Evolutionary conservation across 92 coral and sea anemone genomes (phyloP).

Genomic region (Palythoa grandis): DNA sequence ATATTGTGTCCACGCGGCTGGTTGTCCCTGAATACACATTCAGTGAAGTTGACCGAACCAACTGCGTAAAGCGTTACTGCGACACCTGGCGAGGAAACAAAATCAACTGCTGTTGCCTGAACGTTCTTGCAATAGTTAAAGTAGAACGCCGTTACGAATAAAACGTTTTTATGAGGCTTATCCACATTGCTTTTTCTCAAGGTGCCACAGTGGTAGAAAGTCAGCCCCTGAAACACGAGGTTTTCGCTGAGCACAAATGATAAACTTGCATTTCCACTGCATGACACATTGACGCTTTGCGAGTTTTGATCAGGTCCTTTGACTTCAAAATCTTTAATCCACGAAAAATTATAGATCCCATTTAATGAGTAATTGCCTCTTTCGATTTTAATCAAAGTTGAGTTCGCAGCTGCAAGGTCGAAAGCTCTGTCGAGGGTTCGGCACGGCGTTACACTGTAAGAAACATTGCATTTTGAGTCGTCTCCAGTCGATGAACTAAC

Average conservation of each 20-base stretch:
- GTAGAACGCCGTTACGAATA: conserved; percentile 69
- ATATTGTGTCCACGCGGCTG: conserved; percentile 5
- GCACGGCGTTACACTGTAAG: conserved; percentile 50
- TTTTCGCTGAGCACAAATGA: conserved; percentile 70
- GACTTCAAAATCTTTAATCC: conserved; percentile 61
- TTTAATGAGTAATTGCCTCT: conserved; percentile 69
- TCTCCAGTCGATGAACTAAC: conserved; percentile 53
- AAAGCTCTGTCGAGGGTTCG: conserved; percentile 70
- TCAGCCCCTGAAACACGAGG: conserved; percentile 66
- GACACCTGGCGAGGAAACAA: conserved; percentile 61
- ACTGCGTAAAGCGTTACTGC: conserved; percentile 71
- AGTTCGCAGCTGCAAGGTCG: conserved; percentile 50
- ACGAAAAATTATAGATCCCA: conserved; percentile 58
- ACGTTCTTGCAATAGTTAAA: conserved; percentile 83
- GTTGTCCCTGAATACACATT: conserved; percentile 60
- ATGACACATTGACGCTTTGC: conserved; percentile 54
- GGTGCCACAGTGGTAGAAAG: conserved; percentile 76
- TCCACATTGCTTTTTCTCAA: conserved; percentile 67
- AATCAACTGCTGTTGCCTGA: conserved; percentile 47
- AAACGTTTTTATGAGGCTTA: conserved; percentile 44
- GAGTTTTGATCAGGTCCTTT: conserved; percentile 50
- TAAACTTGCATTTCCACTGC: conserved; percentile 70
- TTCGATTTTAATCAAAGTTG: conserved; percentile 57
- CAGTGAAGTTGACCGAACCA: conserved; percentile 54
- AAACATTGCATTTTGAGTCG: conserved; percentile 43